Evolutionary conservation across 2,888 invertebrate genomes (phyloP), one percentile per base, ranked within the genome.

Genomic region (Hemaris fuciformis): DNA sequence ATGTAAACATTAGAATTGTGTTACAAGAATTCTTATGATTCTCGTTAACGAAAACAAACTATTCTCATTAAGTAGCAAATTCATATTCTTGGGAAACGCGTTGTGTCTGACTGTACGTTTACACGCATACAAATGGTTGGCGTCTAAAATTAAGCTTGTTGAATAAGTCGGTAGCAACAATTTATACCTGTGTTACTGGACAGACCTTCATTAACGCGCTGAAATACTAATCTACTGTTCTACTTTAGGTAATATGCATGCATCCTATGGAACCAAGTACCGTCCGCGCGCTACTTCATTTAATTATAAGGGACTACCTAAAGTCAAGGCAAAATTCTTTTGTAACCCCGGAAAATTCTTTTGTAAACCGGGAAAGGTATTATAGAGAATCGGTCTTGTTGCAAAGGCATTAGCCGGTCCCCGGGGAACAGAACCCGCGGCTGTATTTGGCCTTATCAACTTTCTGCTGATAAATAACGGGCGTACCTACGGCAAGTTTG

Each of bases 231-330:
- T 53, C 53, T 31, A 20, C 53, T 0, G 4, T 38, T 53, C 53
- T 53, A 53, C 53, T 53, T 53, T 53, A 53, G 53, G 53, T 23
- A 57, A 57, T 57, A 57, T 22, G 38, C 57, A 53, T 53, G 53
- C 53, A 31, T 10, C 53, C 53, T 53, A 53, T 10, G 27, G 53
- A 53, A 53, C 31, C 15, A 27, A 53, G 53, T 10, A 53, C 27
- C 18, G n/a, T 53, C 53, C 31, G 27, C 18, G 13, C 45, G 10
- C 15, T 15, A 53, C 27, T 15, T 10, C 31, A 18, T 15, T 31
- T 31, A 15, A 31, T 53, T 27, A 53, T 18, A 27, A 31, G 18
- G 27, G 18, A 53, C 27, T 48, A 53, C 18, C 8, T 27, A 5
- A 31, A 27, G 53, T 31, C 10, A 7, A 15, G 18, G 27, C 18